These are phyloP conservation scores for Hydropsyche tenuis DNA, from an alignment of 1,140 invertebrate genomes.

Conservation along the genomic window DNA sequence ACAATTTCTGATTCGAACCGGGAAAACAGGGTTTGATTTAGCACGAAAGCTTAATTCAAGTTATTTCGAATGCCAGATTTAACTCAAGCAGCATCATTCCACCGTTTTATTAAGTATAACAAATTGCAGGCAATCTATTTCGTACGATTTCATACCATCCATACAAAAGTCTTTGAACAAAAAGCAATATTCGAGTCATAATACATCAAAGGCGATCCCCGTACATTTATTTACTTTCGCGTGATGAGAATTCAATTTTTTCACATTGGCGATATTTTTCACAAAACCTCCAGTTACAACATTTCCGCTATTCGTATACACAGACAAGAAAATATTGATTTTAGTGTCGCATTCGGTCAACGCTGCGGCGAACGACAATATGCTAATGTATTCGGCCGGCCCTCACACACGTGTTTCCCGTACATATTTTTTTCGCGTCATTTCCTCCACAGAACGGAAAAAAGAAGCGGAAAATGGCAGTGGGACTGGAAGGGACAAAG, in stretches of 20 bases:
- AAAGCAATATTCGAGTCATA: too few species aligned
- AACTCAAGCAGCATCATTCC: conserved; percentile 17
- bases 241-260: too few species aligned
- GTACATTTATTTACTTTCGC: background rate
- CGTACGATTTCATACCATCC: background rate
- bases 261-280: too few species aligned
- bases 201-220: background rate
- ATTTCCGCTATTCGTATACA: too few species aligned
- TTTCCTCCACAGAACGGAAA: background rate
- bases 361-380: background rate
- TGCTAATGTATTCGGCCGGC: background rate
- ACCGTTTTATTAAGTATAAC: conserved; percentile 8
- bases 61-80: conserved; percentile 31
- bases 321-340: too few species aligned
- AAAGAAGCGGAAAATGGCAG: too few species aligned
- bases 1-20: background rate
- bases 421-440: background rate
- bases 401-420: background rate
- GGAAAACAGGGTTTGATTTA: background rate
- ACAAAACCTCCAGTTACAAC: background rate
- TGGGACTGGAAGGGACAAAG: too few species aligned
- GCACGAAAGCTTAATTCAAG: conserved; percentile 7
- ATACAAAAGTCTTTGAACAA: too few species aligned
- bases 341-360: conserved; percentile 4
- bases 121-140: conserved; percentile 27